A percentile compares a stretch with the other conserved stretches of the same genome.
phyloP scores from a whole-genome alignment of 2,113 vertebrate species.

The Podarcis cretensis region DNA sequence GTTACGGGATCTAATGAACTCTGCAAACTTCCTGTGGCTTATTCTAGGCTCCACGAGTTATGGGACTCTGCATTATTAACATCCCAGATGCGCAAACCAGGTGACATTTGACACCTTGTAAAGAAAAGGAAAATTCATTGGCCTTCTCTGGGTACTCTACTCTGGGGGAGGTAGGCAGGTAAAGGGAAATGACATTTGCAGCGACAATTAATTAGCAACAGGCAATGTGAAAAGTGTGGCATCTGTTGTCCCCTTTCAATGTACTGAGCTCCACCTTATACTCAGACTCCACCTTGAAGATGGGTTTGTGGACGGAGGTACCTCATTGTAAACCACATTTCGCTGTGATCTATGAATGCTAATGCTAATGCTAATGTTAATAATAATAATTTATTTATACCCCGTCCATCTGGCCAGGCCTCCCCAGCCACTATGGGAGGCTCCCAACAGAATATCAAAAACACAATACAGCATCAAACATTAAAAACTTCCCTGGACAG shows the following conservation, averaged over 20 bases:
- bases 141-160: constrained; percentile 40
- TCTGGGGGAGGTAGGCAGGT: background rate
- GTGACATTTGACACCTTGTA: constrained; percentile 56
- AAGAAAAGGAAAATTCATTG: constrained; percentile 41
- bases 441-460: too few relatives aligned
- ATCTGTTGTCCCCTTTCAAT: too few relatives aligned
- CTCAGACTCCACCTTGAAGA: too few relatives aligned
- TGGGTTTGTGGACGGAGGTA: too few relatives aligned
- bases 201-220: constrained; percentile 5
- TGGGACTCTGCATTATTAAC: constrained; percentile 67
- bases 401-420: too few relatives aligned
- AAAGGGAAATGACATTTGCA: background rate
- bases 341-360: too few relatives aligned
- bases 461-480: too few relatives aligned
- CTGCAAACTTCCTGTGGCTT: constrained; percentile 52
- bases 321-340: background rate
- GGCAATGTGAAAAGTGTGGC: background rate
- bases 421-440: too few relatives aligned
- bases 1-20: constrained; percentile 64
- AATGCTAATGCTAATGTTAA: too few relatives aligned
- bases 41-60: constrained; percentile 55
- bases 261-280: too few relatives aligned
- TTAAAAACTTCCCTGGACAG: too few relatives aligned
- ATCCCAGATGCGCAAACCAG: constrained; percentile 58
- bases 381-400: too few relatives aligned